Base-by-base conservation (phyloP, 53 echinoderm and acorn worm genomes). In the Hippasteria phrygiana region DNA sequence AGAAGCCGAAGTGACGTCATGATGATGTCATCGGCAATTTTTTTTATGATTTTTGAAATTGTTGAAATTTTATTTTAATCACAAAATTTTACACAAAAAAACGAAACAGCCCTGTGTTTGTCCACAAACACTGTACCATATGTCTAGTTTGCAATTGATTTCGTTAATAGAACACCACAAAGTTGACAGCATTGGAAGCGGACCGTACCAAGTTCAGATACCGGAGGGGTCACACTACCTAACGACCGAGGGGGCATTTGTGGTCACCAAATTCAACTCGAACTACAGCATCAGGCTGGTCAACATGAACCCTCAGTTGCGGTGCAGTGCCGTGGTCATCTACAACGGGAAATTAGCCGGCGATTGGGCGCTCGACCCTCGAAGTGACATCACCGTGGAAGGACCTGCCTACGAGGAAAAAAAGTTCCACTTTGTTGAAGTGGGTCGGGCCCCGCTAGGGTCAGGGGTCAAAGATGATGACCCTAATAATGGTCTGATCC, bases 401-500 rank as follows among this genome's bases (percentile, higher is more conserved):
- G 33, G 89, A 29, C 78, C 89, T 2, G 67, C 80, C 1, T 51
- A 40, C 1, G 79, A 78, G 18, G 53, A 40, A 0, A 36, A 28
- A 43, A 89, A 79, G 70, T 89, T 89, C 46, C 51, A 69, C 70
- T 89, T 89, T 43, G 34, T 89, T 32, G 69, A 78, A 29, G 53
- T 69, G 31, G 16, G 79, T 14, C 24, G n/a, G 0, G 78, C 89
- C 35, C 45, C 76, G 16, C 43, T 33, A 0, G 76, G 76, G 77
- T 88, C 77, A 34, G 89, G 79, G 31, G 79, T 78, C 51, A 69
- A 36, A 14, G 36, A 39, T 14, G 89, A 28, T 5, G 54, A 89
- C 39, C 89, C 89, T 12, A 41, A 79, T 41, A 89, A 79, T 69
- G 89, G 89, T 22, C 11, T 55, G 55, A 55, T 73, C 51, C 16